Evolutionary conservation across 2,888 invertebrate genomes (phyloP), one percentile per base, ranked within the genome.

Genomic region (Acleris laterana): DNA sequence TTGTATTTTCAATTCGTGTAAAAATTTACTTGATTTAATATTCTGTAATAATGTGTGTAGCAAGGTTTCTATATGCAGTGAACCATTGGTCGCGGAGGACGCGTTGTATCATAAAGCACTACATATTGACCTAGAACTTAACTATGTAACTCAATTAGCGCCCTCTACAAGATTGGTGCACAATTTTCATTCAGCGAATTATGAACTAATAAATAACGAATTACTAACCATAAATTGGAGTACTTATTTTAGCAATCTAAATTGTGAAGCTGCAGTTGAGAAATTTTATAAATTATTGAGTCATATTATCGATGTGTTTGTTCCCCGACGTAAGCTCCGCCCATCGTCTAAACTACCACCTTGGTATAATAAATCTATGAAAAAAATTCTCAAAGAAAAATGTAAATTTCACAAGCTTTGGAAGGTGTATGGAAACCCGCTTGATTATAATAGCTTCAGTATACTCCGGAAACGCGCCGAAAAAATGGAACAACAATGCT

Each of bases 391-490:
- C 13, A 13, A 38, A 0, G 32, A 38, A 38, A 38, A 38, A 38
- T 11, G 32, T 38, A 38, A 38, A 38, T 38, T 13, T 38, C 32
- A 38, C 32, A 38, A 38, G 32, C 32, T 38, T 38, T 38, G 32
- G 32, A 38, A 38, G 13, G 6, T 42, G 5, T 55, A 55, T 5
- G 25, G 32, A 11, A 38, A 55, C 20, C 55, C 55, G 11, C 42
- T 55, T 6, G 55, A 55, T 20, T 55, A 55, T 20, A 20, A 55
- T 16, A 55, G 55, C 25, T 55, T 55, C 16, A 17, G 25, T n/a
- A 55, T 55, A 20, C 25, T 55, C 9, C n/a, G 55, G n/a, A 55
- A 55, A 55, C 38, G 55, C 3, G 55, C 53, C n/a, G 32, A 53
- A 32, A 32, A 53, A 32, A 17, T 53, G 6, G 32, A 32, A 19